phyloP scores from a whole-genome alignment of 2,113 vertebrate genomes.

The Galbula dea region DNA sequence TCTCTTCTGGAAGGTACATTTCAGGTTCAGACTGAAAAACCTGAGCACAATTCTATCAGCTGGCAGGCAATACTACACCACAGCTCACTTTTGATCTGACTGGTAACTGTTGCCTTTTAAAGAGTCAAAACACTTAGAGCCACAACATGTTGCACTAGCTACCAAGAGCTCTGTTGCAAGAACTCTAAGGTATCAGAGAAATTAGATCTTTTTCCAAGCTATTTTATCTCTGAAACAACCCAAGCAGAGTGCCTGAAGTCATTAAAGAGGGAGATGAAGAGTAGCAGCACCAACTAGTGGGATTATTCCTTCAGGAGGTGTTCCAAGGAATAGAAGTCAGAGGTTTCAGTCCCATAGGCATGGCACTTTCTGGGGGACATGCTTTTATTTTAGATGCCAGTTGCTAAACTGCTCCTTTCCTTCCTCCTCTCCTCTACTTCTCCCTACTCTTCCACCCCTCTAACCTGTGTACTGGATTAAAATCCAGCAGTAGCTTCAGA shows the following conservation, averaged over 20 bases:
- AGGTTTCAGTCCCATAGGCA: accelerated
- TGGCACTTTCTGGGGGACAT: background rate
- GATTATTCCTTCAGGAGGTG: background rate
- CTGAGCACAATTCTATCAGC: accelerated
- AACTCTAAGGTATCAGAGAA: background rate
- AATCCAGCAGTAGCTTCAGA: background rate
- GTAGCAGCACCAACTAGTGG: background rate
- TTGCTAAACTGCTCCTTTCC: background rate
- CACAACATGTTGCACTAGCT: accelerated
- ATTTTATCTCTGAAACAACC: background rate
- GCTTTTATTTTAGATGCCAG: background rate
- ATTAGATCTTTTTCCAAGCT: background rate
- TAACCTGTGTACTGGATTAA: background rate
- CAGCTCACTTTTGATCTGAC: background rate
- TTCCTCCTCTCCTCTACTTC: background rate
- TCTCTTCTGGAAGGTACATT: background rate
- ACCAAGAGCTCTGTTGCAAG: background rate
- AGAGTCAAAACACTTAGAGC: background rate
- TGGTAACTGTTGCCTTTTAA: background rate
- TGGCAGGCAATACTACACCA: background rate
- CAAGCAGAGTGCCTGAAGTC: background rate
- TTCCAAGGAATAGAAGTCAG: background rate
- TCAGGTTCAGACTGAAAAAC: background rate
- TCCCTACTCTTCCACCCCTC: background rate
- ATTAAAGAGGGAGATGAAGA: background rate